A percentile compares a stretch with the other conserved stretches of the same genome.
Evolutionary conservation across 2,888 invertebrate species (phyloP).

Genomic region (Linnaemya vulpina): DNA sequence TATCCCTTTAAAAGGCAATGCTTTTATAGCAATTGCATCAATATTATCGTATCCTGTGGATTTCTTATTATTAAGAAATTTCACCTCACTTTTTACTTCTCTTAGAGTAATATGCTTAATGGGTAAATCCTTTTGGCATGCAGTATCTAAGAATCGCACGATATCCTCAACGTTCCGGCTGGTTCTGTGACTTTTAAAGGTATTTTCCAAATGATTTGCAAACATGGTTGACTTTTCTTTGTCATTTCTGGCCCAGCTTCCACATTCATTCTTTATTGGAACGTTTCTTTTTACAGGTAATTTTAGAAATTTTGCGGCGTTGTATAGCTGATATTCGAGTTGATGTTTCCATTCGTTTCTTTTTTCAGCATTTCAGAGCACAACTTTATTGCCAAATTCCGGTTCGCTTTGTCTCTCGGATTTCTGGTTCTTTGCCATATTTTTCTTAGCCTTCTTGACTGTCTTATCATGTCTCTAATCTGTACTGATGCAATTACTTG

Average conservation of each 20-base stretch:
- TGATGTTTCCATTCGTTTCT: no score
- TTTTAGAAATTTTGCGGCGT: no score
- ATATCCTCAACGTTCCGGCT: slow-evolving; percentile 24
- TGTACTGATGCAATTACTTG: not conserved
- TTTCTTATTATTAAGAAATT: not conserved
- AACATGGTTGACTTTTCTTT: no score
- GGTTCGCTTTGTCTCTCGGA: no score
- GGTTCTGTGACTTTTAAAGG: not conserved
- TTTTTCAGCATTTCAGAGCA: no score
- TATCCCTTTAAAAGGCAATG: not conserved
- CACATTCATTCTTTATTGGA: no score
- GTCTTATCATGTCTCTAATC: not conserved
- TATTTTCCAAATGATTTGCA: not conserved
- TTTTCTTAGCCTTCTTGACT: not conserved
- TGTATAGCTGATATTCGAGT: no score
- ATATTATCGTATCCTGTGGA: not conserved
- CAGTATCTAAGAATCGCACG: not conserved
- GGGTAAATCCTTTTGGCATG: slow-evolving; percentile 48
- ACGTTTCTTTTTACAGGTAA: no score
- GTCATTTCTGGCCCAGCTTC: no score
- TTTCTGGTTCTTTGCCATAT: not conserved
- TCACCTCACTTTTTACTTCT: not conserved
- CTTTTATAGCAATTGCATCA: not conserved
- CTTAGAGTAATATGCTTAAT: slow-evolving; percentile 13
- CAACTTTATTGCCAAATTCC: no score